Evolutionary conservation across 2,113 vertebrate genomes (phyloP).

Genomic region (Pitta sordida): DNA sequence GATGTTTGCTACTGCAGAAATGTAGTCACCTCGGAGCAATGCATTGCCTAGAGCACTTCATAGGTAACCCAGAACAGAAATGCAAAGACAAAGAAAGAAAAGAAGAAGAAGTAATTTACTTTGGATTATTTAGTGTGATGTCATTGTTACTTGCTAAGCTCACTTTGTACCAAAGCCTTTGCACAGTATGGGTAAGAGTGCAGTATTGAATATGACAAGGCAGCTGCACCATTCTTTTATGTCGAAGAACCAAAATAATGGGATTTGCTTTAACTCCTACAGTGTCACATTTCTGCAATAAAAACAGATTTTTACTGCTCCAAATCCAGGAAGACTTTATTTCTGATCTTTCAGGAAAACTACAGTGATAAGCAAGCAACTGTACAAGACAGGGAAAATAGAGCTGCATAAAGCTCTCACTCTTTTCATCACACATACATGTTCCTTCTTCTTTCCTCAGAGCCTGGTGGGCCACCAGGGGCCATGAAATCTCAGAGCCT

Average conservation of each 20-base stretch:
- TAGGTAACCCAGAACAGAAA: neutral
- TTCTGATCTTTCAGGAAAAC: constrained; percentile 8
- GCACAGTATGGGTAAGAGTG: neutral
- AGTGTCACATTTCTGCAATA: neutral
- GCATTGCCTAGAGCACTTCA: neutral
- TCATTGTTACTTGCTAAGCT: neutral
- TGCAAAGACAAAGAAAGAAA: neutral
- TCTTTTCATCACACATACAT: neutral
- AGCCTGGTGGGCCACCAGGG: neutral
- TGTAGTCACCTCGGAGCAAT: neutral
- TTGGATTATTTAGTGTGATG: neutral
- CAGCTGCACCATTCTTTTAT: neutral
- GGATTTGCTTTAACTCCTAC: neutral
- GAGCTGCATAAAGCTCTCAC: neutral
- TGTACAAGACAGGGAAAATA: neutral
- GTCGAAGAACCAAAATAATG: neutral
- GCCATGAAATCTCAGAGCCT: neutral
- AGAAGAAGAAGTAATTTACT: neutral
- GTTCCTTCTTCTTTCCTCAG: neutral
- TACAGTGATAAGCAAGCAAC: neutral
- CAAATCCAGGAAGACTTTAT: neutral
- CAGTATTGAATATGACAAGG: neutral
- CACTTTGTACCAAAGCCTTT: neutral
- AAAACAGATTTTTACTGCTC: neutral
- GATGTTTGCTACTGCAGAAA: neutral